phyloP scores from a whole-genome alignment of 1,140 invertebrate genomes.

The Drosophila biarmipes region DNA sequence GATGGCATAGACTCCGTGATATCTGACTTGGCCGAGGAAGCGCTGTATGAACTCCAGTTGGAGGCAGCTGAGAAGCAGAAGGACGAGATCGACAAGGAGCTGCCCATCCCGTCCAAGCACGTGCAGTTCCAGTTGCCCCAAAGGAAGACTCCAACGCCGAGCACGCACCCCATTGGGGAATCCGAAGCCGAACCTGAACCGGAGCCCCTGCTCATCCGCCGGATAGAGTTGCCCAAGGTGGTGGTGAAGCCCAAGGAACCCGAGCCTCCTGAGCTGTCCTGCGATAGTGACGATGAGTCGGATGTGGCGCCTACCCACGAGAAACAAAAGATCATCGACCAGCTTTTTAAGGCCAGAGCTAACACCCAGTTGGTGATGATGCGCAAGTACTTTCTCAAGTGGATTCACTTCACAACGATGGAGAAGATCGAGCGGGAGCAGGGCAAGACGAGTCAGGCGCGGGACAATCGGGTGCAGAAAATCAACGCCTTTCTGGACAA shows the following conservation, averaged over 20 bases:
- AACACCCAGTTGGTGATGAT: slow-evolving; percentile 54
- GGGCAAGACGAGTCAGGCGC: slow-evolving; percentile 13
- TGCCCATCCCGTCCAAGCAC: slow-evolving; percentile 28
- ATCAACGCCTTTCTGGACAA: slow-evolving; percentile 84
- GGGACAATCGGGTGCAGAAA: slow-evolving; percentile 68
- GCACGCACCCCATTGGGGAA: background rate
- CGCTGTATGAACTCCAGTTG: slow-evolving; percentile 68
- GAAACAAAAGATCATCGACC: slow-evolving; percentile 73
- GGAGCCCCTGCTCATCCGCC: slow-evolving; percentile 58
- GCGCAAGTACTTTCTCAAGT: slow-evolving; percentile 82
- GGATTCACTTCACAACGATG: slow-evolving; percentile 81
- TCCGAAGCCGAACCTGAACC: slow-evolving; percentile 8
- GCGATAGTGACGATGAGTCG: slow-evolving; percentile 39
- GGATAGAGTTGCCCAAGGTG: slow-evolving; percentile 64
- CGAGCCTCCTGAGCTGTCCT: background rate
- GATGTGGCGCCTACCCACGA: slow-evolving; percentile 22
- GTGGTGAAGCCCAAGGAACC: slow-evolving; percentile 46
- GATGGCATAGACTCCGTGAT: slow-evolving; percentile 81
- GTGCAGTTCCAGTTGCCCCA: slow-evolving; percentile 65
- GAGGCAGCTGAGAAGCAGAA: slow-evolving; percentile 68
- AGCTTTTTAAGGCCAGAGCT: slow-evolving; percentile 62
- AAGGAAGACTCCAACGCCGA: slow-evolving; percentile 20
- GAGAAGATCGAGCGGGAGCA: slow-evolving; percentile 74
- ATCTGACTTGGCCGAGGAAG: slow-evolving; percentile 78
- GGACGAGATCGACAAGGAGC: slow-evolving; percentile 27